Conservation (phyloP, 2,797 vertebrate genomes). For the Sarcophilus harrisii region DNA sequence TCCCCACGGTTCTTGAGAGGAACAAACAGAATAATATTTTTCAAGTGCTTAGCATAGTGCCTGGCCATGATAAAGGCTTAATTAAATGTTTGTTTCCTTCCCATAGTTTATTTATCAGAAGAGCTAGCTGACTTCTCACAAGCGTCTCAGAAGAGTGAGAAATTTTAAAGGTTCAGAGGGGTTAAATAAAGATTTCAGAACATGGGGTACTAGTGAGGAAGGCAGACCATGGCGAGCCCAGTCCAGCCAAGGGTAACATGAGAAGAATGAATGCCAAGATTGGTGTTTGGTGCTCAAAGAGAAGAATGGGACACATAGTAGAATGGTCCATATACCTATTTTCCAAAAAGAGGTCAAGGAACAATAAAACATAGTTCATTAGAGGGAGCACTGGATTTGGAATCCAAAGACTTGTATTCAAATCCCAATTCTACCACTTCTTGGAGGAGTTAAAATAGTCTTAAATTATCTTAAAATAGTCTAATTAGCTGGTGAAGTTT, state of each 20-base stretch:
- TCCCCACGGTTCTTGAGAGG: not conserved
- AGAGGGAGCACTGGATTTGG: not conserved
- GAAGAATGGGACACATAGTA: not conserved
- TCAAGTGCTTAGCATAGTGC: not conserved
- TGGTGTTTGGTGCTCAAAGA: not conserved
- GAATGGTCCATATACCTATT: not conserved
- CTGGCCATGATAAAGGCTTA: not conserved
- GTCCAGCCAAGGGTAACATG: not conserved
- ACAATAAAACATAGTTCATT: not conserved
- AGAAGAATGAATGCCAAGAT: not conserved
- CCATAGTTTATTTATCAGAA: not conserved
- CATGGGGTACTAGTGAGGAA: not conserved
- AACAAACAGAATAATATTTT: not conserved
- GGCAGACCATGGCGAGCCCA: not conserved
- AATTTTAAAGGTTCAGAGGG: not conserved
- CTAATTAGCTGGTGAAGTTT: not conserved
- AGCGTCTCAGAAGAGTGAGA: not conserved
- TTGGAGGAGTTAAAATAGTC: not conserved
- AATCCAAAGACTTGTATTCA: not conserved
- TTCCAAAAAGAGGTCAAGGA: constrained; percentile 9
- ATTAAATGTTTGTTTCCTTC: not conserved
- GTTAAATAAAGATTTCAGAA: fast-evolving
- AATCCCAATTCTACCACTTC: not conserved
- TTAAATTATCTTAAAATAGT: not conserved
- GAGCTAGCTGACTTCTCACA: not conserved